Percentiles rank a stretch among this genome's conserved stretches.
Evolutionary conservation across 1,140 invertebrate genomes (phyloP).

Genomic region (Drosophila prosaltans): DNA sequence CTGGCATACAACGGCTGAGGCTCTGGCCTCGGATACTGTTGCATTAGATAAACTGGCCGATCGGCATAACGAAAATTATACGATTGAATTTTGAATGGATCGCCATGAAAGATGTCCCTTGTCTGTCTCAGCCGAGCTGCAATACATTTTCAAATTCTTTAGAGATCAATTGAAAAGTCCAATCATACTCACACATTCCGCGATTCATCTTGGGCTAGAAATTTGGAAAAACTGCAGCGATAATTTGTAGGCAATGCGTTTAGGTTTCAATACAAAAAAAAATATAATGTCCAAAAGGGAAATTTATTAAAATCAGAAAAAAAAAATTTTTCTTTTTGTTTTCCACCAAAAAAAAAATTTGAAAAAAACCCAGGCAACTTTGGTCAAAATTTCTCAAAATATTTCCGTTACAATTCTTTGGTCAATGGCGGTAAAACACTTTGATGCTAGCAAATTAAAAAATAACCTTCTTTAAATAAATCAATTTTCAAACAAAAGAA

Average conservation of each 20-base stretch:
- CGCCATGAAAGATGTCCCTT: slow-evolving; percentile 61
- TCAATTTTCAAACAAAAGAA: slow-evolving; percentile 62
- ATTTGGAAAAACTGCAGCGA: slow-evolving; percentile 39
- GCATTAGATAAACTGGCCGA: slow-evolving; percentile 46
- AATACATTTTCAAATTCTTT: slow-evolving; percentile 21
- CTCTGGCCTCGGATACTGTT: slow-evolving; percentile 46
- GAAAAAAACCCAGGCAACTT: slow-evolving; percentile 38
- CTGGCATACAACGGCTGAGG: background rate
- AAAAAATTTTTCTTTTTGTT: background rate
- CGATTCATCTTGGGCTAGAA: slow-evolving; percentile 52
- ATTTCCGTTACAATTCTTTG: slow-evolving; percentile 46
- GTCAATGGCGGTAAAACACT: slow-evolving; percentile 48
- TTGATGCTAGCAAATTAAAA: slow-evolving; percentile 20
- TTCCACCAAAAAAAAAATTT: slow-evolving; percentile 18
- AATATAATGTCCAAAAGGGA: slow-evolving; percentile 22
- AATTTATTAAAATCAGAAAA: slow-evolving; percentile 20
- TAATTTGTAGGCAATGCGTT: background rate
- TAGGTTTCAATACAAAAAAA: background rate
- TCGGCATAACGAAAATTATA: slow-evolving; percentile 78
- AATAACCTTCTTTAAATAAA: slow-evolving; percentile 71
- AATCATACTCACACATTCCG: slow-evolving; percentile 42
- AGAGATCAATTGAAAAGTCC: background rate
- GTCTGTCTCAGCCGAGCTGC: slow-evolving; percentile 31
- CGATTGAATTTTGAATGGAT: slow-evolving; percentile 79
- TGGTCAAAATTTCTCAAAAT: background rate